Base-by-base conservation (phyloP, 1,140 invertebrate genomes). In the Trichonephila clavipes region DNA sequence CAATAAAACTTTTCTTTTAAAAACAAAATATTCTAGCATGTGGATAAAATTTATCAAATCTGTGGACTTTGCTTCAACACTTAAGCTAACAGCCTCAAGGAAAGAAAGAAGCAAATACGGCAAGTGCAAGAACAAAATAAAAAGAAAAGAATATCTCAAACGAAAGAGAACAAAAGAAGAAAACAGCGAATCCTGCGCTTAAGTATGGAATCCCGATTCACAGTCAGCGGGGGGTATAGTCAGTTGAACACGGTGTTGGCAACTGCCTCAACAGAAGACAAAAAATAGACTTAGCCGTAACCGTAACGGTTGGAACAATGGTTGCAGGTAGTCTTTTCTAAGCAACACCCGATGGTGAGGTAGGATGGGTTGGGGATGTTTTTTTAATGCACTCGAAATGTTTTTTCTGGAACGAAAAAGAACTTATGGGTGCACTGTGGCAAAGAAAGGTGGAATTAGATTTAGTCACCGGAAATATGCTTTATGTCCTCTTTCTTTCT, bases 211-310 rank as follows among this genome's bases (percentile, higher is more conserved):
- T 88, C 59, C 34, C 64, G 59, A 88, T 66, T 88, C 87, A 19
- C 24, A 88, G 87, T 90, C 88, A 81, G 88, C 88, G 88, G 88
- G 88, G 88, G 88, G 88, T 90, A 90, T 34, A 81, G 66, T 81
- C 66, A 90, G 66, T 51, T 66, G 59, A 34, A 77, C 24, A 77
- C 28, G 34, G 64, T 81, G 88, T 90, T 90, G 88, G 88, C 87
- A 89, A 72, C 34, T 69, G 10, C 88, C 72, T 34, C 40, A 16
- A 62, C 62, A 19, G 69, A 81, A 61, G 88, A 90, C 88, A 81
- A 90, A 90, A 90, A 90, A 90, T 90, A 90, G 88, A 90, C 88
- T 90, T 81, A 61, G 88, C 64, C 59, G 87, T 72, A 88, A 88
- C 87, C 87, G 87, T 88, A 88, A 88, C 87, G 34, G 64, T 62